Percentiles rank a stretch among this genome's conserved stretches.
Conservation (phyloP, 1,140 invertebrate species). For the Littorina saxatilis region DNA sequence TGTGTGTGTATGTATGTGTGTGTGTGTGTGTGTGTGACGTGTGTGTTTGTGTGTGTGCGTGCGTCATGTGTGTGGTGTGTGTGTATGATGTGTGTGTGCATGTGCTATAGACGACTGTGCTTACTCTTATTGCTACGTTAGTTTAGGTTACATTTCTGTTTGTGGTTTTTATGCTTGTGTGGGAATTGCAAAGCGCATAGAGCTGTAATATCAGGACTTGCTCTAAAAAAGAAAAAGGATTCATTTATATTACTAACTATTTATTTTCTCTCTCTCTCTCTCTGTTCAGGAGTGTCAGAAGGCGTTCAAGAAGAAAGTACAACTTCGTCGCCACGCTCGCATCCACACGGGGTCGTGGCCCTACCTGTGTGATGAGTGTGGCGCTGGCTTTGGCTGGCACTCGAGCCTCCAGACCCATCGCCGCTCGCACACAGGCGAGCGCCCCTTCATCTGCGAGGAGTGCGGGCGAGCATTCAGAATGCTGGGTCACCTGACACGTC, state of each 20-base stretch:
- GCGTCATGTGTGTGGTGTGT: no score
- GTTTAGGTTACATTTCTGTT: no score
- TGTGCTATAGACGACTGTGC: no score
- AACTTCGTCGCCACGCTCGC: not conserved
- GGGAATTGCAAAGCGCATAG: no score
- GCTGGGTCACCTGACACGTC: constrained; percentile 95
- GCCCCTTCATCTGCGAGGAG: constrained; percentile 83
- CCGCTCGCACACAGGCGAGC: constrained; percentile 82
- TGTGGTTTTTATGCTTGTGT: not conserved
- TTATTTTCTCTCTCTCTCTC: no score
- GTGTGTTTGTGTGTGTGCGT: no score
- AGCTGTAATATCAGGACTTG: no score
- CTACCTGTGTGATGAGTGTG: constrained; percentile 9
- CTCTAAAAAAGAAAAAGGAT: no score
- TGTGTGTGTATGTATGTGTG: not conserved
- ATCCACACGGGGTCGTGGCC: constrained; percentile 6
- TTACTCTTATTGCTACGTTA: no score
- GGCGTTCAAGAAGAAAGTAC: not conserved
- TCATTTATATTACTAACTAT: no score
- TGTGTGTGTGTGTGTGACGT: not conserved
- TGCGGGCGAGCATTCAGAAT: constrained; percentile 86
- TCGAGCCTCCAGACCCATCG: constrained; percentile 9
- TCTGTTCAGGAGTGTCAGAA: constrained; percentile 1
- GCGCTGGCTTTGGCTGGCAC: constrained; percentile 1
- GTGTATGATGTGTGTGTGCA: no score